A percentile compares a stretch with the other conserved stretches of the same genome.
phyloP scores from a whole-genome alignment of 2,888 invertebrate genomes.

The Spodoptera picta region DNA sequence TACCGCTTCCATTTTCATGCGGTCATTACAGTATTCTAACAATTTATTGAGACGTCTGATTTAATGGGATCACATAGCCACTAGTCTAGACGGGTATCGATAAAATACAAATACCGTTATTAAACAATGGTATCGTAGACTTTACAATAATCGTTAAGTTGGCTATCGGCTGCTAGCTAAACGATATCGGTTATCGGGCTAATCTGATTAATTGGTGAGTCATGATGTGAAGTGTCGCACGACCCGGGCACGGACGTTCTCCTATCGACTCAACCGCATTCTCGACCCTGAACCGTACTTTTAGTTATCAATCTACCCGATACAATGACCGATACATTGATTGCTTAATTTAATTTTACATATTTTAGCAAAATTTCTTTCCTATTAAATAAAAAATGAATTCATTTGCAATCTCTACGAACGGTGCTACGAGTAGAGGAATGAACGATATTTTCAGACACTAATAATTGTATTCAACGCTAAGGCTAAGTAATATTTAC shows the following conservation, averaged over 20 bases:
- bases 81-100: conserved; percentile 44
- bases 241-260: conserved; percentile 58
- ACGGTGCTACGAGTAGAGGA: no score
- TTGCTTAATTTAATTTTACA: no score
- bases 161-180: conserved; percentile 61
- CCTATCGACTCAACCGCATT: conserved; percentile 62
- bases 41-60: conserved; percentile 27
- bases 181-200: conserved; percentile 76
- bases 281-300: conserved; percentile 68
- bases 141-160: conserved; percentile 56
- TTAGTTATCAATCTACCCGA: conserved; percentile 53
- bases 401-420: no score
- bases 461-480: no score
- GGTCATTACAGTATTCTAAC: conserved; percentile 8
- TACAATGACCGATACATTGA: conserved; percentile 45
- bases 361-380: no score
- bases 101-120: conserved; percentile 43
- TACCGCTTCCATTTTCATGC: conserved; percentile 5
- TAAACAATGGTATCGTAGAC: conserved; percentile 38
- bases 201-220: conserved; percentile 84
- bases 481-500: no score
- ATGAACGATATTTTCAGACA: no score
- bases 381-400: no score
- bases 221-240: conserved; percentile 65
- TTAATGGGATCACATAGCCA: conserved; percentile 26